phyloP scores from a whole-genome alignment of 2,797 vertebrate genomes.

The Mergus octosetaceus region DNA sequence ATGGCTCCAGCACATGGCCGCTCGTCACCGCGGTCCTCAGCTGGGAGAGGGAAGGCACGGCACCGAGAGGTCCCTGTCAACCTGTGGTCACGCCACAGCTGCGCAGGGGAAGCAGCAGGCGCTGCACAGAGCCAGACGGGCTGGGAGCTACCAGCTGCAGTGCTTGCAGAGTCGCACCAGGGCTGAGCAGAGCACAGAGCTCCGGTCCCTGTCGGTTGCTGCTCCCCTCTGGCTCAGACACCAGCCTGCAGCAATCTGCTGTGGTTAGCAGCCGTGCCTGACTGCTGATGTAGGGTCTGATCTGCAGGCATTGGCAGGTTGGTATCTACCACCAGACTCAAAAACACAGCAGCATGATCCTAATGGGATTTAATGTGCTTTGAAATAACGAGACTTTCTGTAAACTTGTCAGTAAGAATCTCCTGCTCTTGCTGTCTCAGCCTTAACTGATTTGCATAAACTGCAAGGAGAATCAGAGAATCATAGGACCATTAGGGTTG shows the following conservation, averaged over 20 bases:
- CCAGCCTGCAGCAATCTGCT: neutral
- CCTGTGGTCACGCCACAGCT: fast-evolving
- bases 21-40: neutral
- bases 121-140: fast-evolving
- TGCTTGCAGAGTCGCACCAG: fast-evolving
- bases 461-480: neutral
- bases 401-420: neutral
- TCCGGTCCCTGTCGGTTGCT: fast-evolving
- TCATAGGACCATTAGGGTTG: too few species aligned
- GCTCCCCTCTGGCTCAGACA: fast-evolving
- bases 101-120: neutral
- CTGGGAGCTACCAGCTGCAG: fast-evolving
- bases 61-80: fast-evolving
- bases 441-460: neutral
- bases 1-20: neutral
- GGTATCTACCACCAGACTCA: neutral
- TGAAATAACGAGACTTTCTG: neutral
- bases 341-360: fast-evolving
- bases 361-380: neutral
- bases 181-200: neutral
- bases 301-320: neutral
- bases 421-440: neutral
- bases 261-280: fast-evolving
- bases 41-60: neutral
- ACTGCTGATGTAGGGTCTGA: fast-evolving